Conservation (phyloP, 1,140 invertebrate genomes). For the Dendroctonus ponderosae region DNA sequence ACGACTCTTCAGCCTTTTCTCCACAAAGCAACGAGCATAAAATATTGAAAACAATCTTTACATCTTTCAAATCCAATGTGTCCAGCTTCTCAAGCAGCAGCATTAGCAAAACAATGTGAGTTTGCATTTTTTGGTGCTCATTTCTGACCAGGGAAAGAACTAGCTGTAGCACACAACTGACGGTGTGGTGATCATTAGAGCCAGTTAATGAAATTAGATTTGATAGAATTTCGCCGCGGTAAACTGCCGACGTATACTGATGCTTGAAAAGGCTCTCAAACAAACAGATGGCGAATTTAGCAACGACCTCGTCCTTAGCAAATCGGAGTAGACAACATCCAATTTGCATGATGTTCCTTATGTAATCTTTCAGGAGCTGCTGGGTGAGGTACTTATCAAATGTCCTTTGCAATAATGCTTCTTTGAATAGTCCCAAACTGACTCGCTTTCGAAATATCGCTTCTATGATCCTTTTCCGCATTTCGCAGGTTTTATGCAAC, state of each 20-base stretch:
- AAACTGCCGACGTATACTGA: constrained; percentile 31
- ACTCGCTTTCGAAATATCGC: constrained; percentile 50
- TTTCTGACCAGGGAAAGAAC: constrained; percentile 32
- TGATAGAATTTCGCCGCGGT: constrained; percentile 42
- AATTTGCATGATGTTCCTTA: constrained; percentile 50
- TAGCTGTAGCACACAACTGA: constrained; percentile 38
- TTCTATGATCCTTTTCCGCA: constrained; percentile 49
- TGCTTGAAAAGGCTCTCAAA: constrained; percentile 40
- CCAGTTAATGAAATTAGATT: constrained; percentile 39
- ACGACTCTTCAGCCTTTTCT: constrained; percentile 48
- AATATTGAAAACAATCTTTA: constrained; percentile 55
- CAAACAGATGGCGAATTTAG: constrained; percentile 39
- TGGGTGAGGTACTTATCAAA: constrained; percentile 47
- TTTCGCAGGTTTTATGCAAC: constrained; percentile 49
- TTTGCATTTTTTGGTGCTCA: constrained; percentile 43
- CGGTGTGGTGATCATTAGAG: constrained; percentile 35
- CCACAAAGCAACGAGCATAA: constrained; percentile 57
- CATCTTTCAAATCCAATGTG: constrained; percentile 58
- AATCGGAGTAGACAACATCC: constrained; percentile 41
- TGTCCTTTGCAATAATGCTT: constrained; percentile 47
- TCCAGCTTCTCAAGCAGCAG: constrained; percentile 60
- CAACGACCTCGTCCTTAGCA: constrained; percentile 29
- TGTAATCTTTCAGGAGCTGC: constrained; percentile 50
- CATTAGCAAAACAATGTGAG: constrained; percentile 52
- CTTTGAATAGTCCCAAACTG: constrained; percentile 49